Conservation (phyloP, 1,140 invertebrate species). For the Oedothorax gibbosus region DNA sequence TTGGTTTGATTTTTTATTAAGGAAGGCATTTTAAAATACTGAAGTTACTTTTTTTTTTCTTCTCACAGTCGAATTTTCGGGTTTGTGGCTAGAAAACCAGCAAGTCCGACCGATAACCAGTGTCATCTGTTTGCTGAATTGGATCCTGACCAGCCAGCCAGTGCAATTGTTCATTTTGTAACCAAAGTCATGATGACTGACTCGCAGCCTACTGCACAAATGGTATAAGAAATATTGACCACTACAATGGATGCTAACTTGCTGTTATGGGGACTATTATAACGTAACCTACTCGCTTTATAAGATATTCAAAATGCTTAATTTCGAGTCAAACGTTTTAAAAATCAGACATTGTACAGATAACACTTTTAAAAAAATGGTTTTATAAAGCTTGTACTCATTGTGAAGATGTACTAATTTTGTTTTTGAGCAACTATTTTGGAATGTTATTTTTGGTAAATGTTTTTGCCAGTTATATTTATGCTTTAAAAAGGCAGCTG, state of each 20-base stretch:
- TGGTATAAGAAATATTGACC: constrained; percentile 40
- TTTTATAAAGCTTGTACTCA: constrained; percentile 45
- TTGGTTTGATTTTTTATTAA: neutral
- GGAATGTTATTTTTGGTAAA: constrained; percentile 33
- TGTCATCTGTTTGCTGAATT: constrained; percentile 75
- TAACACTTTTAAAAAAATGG: constrained; percentile 24
- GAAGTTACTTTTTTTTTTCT: neutral
- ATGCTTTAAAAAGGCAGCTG: constrained; percentile 46
- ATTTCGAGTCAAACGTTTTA: constrained; percentile 31
- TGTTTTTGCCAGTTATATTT: neutral
- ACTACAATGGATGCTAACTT: constrained; percentile 14
- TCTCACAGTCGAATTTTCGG: constrained; percentile 68
- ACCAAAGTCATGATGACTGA: constrained; percentile 63
- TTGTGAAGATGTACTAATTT: constrained; percentile 45
- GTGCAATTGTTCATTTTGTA: constrained; percentile 73
- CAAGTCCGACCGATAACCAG: constrained; percentile 70
- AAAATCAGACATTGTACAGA: constrained; percentile 30
- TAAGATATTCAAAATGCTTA: constrained; percentile 22
- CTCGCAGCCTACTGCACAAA: constrained; percentile 21
- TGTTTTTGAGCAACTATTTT: constrained; percentile 44
- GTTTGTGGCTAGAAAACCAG: constrained; percentile 73
- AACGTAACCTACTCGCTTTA: constrained; percentile 30
- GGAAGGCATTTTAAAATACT: neutral
- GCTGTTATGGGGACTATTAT: constrained; percentile 24
- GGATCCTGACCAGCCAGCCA: constrained; percentile 73